A percentile compares a stretch with the other conserved stretches of the same genome.
Evolutionary conservation across 2,888 invertebrate species (phyloP).

Genomic region (Pogonocherus hispidulus): DNA sequence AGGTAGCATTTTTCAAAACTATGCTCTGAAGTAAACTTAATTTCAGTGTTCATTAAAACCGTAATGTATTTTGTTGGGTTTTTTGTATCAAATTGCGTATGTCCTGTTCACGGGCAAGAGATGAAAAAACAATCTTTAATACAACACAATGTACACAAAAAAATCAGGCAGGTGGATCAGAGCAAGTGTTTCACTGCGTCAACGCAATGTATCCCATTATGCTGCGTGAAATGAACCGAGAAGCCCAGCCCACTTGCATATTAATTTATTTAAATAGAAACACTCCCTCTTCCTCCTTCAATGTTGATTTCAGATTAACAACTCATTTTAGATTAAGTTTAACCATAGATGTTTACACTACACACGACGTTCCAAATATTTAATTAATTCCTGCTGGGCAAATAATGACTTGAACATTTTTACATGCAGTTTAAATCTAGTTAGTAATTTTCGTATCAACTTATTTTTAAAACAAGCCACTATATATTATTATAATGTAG

Average conservation of each 20-base stretch:
- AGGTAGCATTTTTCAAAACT: too few species aligned
- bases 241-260: conserved; percentile 29
- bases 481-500: too few species aligned
- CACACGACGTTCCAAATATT: conserved; percentile 18
- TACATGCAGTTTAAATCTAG: neutral
- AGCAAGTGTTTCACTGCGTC: conserved; percentile 7
- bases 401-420: conserved; percentile 6
- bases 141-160: conserved; percentile 1
- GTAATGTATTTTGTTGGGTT: too few species aligned
- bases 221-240: conserved; percentile 13
- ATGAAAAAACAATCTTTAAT: neutral
- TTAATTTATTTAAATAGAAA: conserved; percentile 33
- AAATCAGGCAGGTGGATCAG: conserved; percentile 2
- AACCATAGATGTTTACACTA: conserved; percentile 19
- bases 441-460: too few species aligned
- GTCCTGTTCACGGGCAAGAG: too few species aligned
- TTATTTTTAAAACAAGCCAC: too few species aligned
- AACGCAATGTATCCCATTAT: conserved; percentile 1
- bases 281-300: conserved; percentile 26
- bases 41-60: too few species aligned
- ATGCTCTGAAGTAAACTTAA: too few species aligned
- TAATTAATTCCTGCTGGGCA: conserved; percentile 17
- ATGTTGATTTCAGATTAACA: conserved; percentile 31
- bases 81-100: too few species aligned
- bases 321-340: conserved; percentile 29